Base-by-base conservation (phyloP, 1,140 invertebrate genomes). In the Anastrepha obliqua region DNA sequence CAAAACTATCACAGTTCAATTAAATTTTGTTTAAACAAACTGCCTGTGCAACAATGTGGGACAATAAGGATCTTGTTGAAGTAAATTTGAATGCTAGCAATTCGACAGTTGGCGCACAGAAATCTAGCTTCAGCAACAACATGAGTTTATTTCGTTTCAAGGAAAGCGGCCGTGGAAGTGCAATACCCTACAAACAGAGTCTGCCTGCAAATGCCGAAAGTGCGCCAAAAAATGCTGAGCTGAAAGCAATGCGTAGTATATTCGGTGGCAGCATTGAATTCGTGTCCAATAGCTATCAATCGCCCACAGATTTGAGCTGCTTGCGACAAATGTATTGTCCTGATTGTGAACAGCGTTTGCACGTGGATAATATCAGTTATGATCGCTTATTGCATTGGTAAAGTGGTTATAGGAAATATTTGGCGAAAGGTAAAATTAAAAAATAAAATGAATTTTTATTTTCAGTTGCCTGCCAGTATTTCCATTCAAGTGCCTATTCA, bases 321-420 rank as follows among this genome's bases (percentile, higher is more conserved):
- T 85, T 92, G 67, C 81, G 91, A 0, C 91, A 92, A 88, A 92
- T 92, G 91, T 92, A 92, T 87, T 92, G 91, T 20, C 91, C 91
- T 3, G 88, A 91, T 62, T 92, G 91, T 88, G 88, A 92, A 7
- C 91, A 92, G 81, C 89, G 91, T 55, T n/a, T 92, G 51, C 91
- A 92, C 59, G 90, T 91, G 29, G 88, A 92, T 67, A 91, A 89
- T 60, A 91, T 92, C 13, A 90, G 91, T 15, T 89, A 91, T 81
- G 91, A 92, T 86, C 89, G 91, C 8, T 86, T 92, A 13, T 62
- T 92, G 58, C 87, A 90, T 64, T 92, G 91, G 91, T 92, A 60
- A 90, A 90, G 89, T 6, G 0, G 5, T 17, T 17, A 3, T 0
- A 29, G 44, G 44, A 3, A 2, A 51, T 17, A 81, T 81, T 51